Evolutionary conservation across 1,140 invertebrate species (phyloP).

Genomic region (Trissolcus basalis): DNA sequence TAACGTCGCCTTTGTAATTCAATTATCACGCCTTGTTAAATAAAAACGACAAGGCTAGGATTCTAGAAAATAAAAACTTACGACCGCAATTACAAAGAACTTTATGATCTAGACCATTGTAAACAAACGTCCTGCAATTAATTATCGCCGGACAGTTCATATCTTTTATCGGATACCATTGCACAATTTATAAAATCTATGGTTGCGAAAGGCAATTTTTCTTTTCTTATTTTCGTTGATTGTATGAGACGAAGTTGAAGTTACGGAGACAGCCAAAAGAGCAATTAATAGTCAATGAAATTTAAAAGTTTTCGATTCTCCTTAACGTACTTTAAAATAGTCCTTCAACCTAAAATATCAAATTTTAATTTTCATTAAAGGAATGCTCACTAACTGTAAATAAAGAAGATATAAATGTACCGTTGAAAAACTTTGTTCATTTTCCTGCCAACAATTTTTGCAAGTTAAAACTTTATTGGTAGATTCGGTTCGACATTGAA

Average conservation of each 20-base stretch:
- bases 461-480: too few species aligned
- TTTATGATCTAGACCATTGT: slow-evolving; percentile 54
- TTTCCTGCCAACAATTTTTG: too few species aligned
- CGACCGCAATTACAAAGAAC: slow-evolving; percentile 41
- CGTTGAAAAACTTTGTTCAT: too few species aligned
- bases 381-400: too few species aligned
- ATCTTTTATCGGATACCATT: slow-evolving; percentile 69
- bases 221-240: slow-evolving; percentile 46
- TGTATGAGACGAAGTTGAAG: slow-evolving; percentile 31
- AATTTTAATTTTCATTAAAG: too few species aligned
- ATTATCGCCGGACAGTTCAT: slow-evolving; percentile 59
- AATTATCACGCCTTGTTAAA: slow-evolving; percentile 31
- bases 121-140: slow-evolving; percentile 67
- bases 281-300: neutral
- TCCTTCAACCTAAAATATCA: too few species aligned
- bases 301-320: too few species aligned
- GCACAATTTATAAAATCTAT: slow-evolving; percentile 66
- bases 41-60: slow-evolving; percentile 11
- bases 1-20: slow-evolving; percentile 20
- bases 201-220: slow-evolving; percentile 42
- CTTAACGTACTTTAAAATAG: too few species aligned
- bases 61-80: slow-evolving; percentile 34
- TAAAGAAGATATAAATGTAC: too few species aligned
- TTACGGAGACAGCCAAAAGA: slow-evolving; percentile 4
- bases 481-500: too few species aligned